Evolutionary conservation across 1,140 invertebrate species (phyloP), one percentile per base, ranked within the genome.

Genomic region (Lordiphosa clarofinis): DNA sequence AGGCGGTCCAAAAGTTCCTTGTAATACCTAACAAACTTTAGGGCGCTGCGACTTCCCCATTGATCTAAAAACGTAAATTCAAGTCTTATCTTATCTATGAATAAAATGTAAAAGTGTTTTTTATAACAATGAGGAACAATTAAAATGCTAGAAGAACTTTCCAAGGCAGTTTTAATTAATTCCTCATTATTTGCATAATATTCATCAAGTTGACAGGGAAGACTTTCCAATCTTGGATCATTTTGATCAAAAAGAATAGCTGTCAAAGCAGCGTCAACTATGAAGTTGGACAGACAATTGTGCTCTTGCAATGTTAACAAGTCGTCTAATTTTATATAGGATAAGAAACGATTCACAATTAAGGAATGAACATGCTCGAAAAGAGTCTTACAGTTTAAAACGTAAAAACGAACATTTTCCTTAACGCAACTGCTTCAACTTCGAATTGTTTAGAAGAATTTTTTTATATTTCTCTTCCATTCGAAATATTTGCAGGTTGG

Each of bases 191-290:
- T n/a, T n/a, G n/a, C n/a, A n/a, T n/a, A n/a, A n/a, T n/a, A n/a
- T n/a, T n/a, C n/a, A n/a, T 19, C 12, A 24, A 21, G 9, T 11
- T 43, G 39, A 13, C 40, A 43, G 19, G 40, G 3, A 43, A 43
- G 6, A 43, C 21, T 43, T 13, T 15, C 21, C 9, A 21, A 5
- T 9, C 40, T 43, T 13, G 9, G 3, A 10, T 43, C 15, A 13
- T 43, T 9, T 4, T 43, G 19, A 43, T 43, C 40, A 43, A 43
- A 43, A 43, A n/a, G 19, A n/a, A 43, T 21, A 9, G 19, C 40
- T 21, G 40, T 43, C n/a, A 24, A n/a, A 5, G 40, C 40, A 43
- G 39, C 39, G 21, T 24, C 39, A 42, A 42, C 39, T 10, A 42
- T 21, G 15, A 42, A 42, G 15, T 21, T 42, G 3, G 39, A 21